These are phyloP conservation scores for Penaeus vannamei DNA, from an alignment of 1,140 invertebrate genomes.

Conservation along the genomic window DNA sequence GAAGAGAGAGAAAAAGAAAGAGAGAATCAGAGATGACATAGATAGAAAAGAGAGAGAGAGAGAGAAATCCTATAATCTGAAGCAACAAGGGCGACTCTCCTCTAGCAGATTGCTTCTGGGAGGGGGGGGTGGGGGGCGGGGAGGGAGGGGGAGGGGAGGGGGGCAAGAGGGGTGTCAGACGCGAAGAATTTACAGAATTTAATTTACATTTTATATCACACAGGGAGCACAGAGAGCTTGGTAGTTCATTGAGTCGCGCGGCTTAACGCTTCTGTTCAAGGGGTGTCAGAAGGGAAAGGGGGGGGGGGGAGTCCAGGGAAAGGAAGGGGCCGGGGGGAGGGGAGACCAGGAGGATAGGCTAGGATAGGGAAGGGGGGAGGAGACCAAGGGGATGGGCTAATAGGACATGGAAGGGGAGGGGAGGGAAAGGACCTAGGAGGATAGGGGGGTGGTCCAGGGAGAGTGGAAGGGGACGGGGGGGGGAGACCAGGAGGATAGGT, in stretches of 20 bases:
- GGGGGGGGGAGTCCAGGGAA: not conserved
- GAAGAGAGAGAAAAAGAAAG: too few relatives aligned
- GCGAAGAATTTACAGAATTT: conserved; percentile 55
- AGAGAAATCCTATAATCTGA: too few relatives aligned
- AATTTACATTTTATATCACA: conserved; percentile 61
- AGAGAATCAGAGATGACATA: too few relatives aligned
- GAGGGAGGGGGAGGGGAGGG: conserved; percentile 44
- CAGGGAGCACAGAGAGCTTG: too few relatives aligned
- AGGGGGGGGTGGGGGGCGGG: conserved; percentile 33
- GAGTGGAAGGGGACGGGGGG: too few relatives aligned
- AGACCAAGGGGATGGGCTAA: too few relatives aligned
- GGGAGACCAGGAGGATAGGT: not conserved
- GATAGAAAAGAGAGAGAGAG: too few relatives aligned
- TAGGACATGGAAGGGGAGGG: not conserved
- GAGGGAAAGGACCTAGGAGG: not conserved
- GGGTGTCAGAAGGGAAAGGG: not conserved
- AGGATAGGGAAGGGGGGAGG: not conserved
- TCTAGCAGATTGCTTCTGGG: conserved; percentile 22
- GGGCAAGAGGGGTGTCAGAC: conserved; percentile 3
- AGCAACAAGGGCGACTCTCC: too few relatives aligned
- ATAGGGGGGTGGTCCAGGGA: too few relatives aligned
- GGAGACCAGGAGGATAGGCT: too few relatives aligned
- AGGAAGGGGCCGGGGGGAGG: not conserved
- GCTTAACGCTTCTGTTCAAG: too few relatives aligned
- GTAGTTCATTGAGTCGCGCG: too few relatives aligned